These are phyloP conservation scores for Bostrychus sinensis DNA, from an alignment of 2,113 vertebrate species.

Conservation along the genomic window DNA sequence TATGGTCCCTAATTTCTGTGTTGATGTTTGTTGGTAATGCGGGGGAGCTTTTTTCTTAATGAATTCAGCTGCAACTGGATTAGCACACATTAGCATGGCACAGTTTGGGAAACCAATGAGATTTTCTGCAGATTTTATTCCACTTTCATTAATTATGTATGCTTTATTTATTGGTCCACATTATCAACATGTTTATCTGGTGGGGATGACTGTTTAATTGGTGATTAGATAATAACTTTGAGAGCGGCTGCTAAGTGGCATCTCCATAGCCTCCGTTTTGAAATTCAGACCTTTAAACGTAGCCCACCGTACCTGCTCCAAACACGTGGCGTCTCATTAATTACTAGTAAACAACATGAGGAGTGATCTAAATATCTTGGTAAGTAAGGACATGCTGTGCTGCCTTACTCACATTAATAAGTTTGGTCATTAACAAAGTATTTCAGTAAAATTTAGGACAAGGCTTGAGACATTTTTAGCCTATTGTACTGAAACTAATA, in stretches of 20 bases:
- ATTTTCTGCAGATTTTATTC: slow-evolving; percentile 62
- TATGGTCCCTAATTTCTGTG: neutral
- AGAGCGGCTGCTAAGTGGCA: slow-evolving; percentile 20
- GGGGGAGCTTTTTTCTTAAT: slow-evolving; percentile 34
- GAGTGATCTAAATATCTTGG: neutral
- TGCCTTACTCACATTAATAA: neutral
- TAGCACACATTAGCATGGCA: slow-evolving; percentile 44
- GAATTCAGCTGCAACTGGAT: slow-evolving; percentile 47
- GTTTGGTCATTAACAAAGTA: neutral
- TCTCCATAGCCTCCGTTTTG: slow-evolving; percentile 27
- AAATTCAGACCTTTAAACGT: slow-evolving; percentile 20
- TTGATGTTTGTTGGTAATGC: slow-evolving; percentile 14
- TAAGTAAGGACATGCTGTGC: too few relatives aligned
- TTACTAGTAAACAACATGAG: slow-evolving; percentile 13
- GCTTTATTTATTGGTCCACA: slow-evolving; percentile 61
- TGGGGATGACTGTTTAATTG: slow-evolving; percentile 61
- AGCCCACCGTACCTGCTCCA: slow-evolving; percentile 18
- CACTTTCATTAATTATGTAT: slow-evolving; percentile 65
- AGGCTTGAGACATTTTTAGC: too few relatives aligned
- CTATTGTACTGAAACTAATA: too few relatives aligned
- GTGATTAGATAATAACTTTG: slow-evolving; percentile 53
- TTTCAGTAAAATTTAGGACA: neutral
- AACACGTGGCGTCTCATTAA: slow-evolving; percentile 30
- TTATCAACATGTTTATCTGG: slow-evolving; percentile 67
- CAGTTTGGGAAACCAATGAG: slow-evolving; percentile 32